Percentiles rank a stretch among this genome's conserved stretches.
These are phyloP conservation scores for Phoenicopterus ruber DNA, from an alignment of 2,113 vertebrate genomes.

Conservation along the genomic window DNA sequence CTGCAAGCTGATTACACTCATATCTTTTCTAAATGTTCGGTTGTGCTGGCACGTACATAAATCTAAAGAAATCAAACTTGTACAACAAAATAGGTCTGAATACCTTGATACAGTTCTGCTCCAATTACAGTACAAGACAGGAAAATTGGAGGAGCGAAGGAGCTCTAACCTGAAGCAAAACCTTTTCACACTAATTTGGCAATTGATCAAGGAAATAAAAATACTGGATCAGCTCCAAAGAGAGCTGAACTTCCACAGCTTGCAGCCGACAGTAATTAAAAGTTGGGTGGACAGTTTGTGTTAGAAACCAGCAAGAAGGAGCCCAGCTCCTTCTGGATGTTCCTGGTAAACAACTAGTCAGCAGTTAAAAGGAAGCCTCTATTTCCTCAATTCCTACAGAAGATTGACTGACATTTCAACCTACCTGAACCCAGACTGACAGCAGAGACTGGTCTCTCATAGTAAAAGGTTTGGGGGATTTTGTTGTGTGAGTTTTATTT, in stretches of 20 bases:
- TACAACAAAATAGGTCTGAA: slow-evolving; percentile 29
- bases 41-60: neutral
- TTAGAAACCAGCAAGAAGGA: neutral
- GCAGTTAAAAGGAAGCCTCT: slow-evolving; percentile 41
- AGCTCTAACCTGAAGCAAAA: slow-evolving; percentile 63
- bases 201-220: slow-evolving; percentile 36
- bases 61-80: neutral
- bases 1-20: neutral
- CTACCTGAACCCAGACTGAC: neutral
- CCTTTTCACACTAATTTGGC: slow-evolving; percentile 1
- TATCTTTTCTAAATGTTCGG: neutral
- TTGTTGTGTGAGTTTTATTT: neutral
- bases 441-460: neutral
- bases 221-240: slow-evolving; percentile 48
- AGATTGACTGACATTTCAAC: neutral
- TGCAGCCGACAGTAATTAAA: slow-evolving; percentile 39
- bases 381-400: slow-evolving; percentile 33
- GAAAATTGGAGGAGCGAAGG: slow-evolving; percentile 70
- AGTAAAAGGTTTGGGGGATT: neutral
- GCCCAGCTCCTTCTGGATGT: neutral
- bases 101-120: slow-evolving; percentile 71
- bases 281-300: neutral
- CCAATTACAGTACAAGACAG: slow-evolving; percentile 72
- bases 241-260: neutral
- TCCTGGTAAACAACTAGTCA: slow-evolving; percentile 24